Evolutionary conservation across 1,140 invertebrate genomes (phyloP), one percentile per base, ranked within the genome.

Genomic region (Platorchestia sp.): DNA sequence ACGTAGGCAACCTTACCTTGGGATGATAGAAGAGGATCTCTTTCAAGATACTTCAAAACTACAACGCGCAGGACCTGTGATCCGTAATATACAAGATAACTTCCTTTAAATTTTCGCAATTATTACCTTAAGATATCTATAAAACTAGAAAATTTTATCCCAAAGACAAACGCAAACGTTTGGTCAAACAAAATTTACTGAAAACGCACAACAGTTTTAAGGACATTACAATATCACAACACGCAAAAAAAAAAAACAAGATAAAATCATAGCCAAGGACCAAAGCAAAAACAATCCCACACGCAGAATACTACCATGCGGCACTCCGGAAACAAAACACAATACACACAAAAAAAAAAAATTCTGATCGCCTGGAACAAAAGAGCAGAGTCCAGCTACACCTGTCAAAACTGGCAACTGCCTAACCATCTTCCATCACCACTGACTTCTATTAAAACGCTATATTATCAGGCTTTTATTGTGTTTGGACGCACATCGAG

Each of bases 1-100:
- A 93, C 22, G 14, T 43, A 16, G 42, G 96, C 43, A 89, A 36
- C 59, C 59, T 75, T 75, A 75, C 59, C 42, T 59, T 51, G 93
- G 45, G n/a, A 95, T 51, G 40, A 95, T 95, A 95, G 93, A 44
- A 51, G 93, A 95, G n/a, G 47, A 45, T n/a, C 93, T 95, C 93
- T 51, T 51, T 51, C n/a, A 36, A 75, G 59, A 51, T 95, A 59
- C 27, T 45, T 59, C 42, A 47, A 44, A 95, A 42, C 44, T 53
- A n/a, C 45, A 41, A 41, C n/a, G 51, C 95, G 47, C 95, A 95
- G 91, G 3, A 36, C 59, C 59, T 75, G 59, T 75, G 14, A 75
- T 75, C 14, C 14, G 59, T 75, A 75, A 75, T 75, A 10, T 75
- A 75, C 3, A 75, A 75, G 14, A 27, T 75, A 75, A 10, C 59